Evolutionary conservation across 2,113 vertebrate genomes (phyloP).

Genomic region (Notarius lentiginosus): DNA sequence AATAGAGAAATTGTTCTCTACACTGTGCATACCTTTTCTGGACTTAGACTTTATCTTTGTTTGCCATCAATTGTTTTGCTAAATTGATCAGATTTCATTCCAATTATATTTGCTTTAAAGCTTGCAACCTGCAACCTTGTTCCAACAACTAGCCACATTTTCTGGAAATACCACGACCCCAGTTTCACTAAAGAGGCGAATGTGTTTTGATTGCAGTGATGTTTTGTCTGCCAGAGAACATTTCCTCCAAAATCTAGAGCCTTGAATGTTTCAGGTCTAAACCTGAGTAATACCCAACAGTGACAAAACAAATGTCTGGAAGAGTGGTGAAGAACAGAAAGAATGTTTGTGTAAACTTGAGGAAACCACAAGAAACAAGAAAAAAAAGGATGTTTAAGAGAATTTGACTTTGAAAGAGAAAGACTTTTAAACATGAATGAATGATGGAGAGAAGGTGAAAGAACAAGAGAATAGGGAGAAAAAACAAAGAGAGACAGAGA

Average conservation of each 20-base stretch:
- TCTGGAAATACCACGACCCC: neutral
- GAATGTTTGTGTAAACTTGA: slow-evolving; percentile 15
- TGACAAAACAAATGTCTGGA: neutral
- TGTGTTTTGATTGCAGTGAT: neutral
- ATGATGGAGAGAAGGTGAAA: slow-evolving; percentile 29
- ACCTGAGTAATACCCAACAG: neutral
- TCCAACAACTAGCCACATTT: neutral
- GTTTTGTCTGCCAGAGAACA: neutral
- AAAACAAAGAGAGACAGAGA: slow-evolving; percentile 47
- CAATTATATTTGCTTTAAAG: neutral
- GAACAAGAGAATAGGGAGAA: slow-evolving; percentile 18
- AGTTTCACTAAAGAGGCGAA: neutral
- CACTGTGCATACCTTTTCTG: neutral
- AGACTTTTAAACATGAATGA: slow-evolving; percentile 1
- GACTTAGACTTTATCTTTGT: neutral
- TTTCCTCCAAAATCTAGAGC: neutral
- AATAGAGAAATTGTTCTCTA: neutral
- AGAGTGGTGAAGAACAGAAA: neutral
- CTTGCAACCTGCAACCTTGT: neutral
- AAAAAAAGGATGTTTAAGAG: neutral
- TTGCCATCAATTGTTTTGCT: neutral
- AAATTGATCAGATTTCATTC: neutral
- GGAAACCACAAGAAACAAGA: neutral
- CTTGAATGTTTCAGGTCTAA: neutral
- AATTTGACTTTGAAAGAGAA: neutral